These are phyloP conservation scores for Tanytarsus gracilentus DNA, from an alignment of 2,888 invertebrate genomes.

Conservation along the genomic window DNA sequence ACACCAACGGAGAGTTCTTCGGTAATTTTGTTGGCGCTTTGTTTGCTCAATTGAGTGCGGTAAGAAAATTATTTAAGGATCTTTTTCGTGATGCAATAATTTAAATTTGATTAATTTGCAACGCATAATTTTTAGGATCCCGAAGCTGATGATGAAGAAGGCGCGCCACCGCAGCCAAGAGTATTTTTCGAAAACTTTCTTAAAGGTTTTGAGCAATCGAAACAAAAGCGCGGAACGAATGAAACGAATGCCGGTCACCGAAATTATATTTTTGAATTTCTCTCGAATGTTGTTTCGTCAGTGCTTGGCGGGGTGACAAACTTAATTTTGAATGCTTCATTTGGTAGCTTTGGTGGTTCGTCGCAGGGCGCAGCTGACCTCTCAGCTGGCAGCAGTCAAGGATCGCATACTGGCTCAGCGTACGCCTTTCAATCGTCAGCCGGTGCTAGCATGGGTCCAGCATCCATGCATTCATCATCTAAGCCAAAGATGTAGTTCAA, in stretches of 20 bases:
- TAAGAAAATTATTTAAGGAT: constrained; percentile 33
- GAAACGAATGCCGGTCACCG: constrained; percentile 17
- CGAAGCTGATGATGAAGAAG: constrained; percentile 42
- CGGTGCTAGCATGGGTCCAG: not conserved
- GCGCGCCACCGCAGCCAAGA: constrained; percentile 38
- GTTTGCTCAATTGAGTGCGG: constrained; percentile 41
- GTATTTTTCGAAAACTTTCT: constrained; percentile 38
- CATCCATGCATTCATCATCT: not conserved
- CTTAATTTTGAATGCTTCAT: constrained; percentile 37
- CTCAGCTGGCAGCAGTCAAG: constrained; percentile 33
- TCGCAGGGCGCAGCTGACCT: constrained; percentile 37
- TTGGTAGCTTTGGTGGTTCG: constrained; percentile 40
- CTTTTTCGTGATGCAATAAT: constrained; percentile 28
- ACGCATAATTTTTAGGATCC: constrained; percentile 38
- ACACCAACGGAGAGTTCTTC: constrained; percentile 41
- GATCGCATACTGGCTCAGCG: constrained; percentile 19
- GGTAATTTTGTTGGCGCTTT: constrained; percentile 42
- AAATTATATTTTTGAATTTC: constrained; percentile 37
- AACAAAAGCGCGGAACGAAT: constrained; percentile 35
- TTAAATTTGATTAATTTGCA: not conserved
- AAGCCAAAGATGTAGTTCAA: not conserved
- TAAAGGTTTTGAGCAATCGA: constrained; percentile 37
- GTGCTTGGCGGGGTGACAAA: constrained; percentile 39
- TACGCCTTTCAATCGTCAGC: not conserved
- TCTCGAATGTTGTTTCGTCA: constrained; percentile 39